phyloP scores from a whole-genome alignment of 2,888 invertebrate genomes.

The Pyrocoelia pectoralis region DNA sequence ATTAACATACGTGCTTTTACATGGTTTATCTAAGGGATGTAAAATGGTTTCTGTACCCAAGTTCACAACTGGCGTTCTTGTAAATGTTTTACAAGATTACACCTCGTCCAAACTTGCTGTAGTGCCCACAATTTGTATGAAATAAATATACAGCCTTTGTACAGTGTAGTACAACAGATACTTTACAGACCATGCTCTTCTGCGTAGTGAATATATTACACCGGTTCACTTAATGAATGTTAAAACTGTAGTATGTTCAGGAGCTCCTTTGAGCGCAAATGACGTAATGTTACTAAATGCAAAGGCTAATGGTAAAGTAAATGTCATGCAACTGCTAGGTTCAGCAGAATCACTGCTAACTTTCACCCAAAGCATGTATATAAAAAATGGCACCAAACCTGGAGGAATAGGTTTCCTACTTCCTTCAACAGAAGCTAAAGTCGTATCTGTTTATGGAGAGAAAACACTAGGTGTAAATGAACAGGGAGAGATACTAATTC shows the following conservation, averaged over 20 bases:
- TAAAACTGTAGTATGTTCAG: conserved; percentile 60
- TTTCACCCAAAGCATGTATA: conserved; percentile 17
- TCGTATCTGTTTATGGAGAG: conserved; percentile 62
- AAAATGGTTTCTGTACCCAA: conserved; percentile 59
- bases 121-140: conserved; percentile 65
- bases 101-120: conserved; percentile 53
- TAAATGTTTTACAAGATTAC: conserved; percentile 39
- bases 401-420: conserved; percentile 57
- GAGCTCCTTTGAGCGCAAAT: conserved; percentile 59
- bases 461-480: conserved; percentile 49
- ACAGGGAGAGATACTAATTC: conserved; percentile 76
- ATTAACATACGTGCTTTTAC: conserved; percentile 56
- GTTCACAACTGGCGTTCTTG: conserved; percentile 40
- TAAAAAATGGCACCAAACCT: conserved; percentile 18
- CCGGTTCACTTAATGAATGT: conserved; percentile 57
- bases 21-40: conserved; percentile 57
- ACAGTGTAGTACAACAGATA: neutral
- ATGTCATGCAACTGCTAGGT: conserved; percentile 62
- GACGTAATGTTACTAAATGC: conserved; percentile 51
- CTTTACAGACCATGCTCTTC: conserved; percentile 38
- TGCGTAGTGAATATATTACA: conserved; percentile 54
- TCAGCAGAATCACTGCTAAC: conserved; percentile 63
- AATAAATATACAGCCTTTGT: neutral
- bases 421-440: conserved; percentile 70
- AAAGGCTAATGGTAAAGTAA: conserved; percentile 38